Percentiles rank a stretch among this genome's conserved stretches.
phyloP scores from a whole-genome alignment of 2,888 invertebrate genomes.

The Nomada lathburiana region DNA sequence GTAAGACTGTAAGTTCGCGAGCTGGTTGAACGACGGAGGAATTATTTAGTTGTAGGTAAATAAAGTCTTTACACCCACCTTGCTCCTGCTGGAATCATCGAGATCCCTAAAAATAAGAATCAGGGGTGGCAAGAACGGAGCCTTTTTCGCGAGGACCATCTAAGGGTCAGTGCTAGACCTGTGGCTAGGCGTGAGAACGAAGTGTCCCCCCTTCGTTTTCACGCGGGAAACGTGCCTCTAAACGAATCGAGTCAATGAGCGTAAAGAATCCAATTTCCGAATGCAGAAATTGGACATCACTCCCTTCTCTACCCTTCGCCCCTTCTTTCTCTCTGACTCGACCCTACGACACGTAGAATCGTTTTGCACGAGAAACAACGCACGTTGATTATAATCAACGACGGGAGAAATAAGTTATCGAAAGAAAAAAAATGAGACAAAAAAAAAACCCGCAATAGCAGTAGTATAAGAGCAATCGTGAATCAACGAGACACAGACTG shows the following conservation, averaged over 20 bases:
- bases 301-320: too few species aligned
- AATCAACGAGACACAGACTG: constrained; percentile 11
- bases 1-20: constrained; percentile 55
- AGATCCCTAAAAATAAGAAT: constrained; percentile 71
- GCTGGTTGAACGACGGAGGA: constrained; percentile 71
- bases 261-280: not conserved
- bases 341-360: not conserved
- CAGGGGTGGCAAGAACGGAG: constrained; percentile 4
- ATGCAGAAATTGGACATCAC: too few species aligned
- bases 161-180: constrained; percentile 75
- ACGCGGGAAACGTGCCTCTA: not conserved
- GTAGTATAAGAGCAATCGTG: constrained; percentile 10
- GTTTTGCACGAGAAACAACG: not conserved
- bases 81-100: constrained; percentile 75
- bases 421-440: constrained; percentile 25
- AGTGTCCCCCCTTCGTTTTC: constrained; percentile 8
- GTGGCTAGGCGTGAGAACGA: constrained; percentile 33
- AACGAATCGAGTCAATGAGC: constrained; percentile 13
- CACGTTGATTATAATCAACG: constrained; percentile 10
- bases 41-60: constrained; percentile 76
- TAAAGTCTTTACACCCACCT: constrained; percentile 80
- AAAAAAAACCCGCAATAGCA: constrained; percentile 8
- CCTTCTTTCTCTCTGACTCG: not conserved
- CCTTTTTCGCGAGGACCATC: constrained; percentile 66
- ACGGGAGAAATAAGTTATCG: constrained; percentile 18